phyloP scores from a whole-genome alignment of 2,888 invertebrate genomes.

The Drosophila mayaguana region DNA sequence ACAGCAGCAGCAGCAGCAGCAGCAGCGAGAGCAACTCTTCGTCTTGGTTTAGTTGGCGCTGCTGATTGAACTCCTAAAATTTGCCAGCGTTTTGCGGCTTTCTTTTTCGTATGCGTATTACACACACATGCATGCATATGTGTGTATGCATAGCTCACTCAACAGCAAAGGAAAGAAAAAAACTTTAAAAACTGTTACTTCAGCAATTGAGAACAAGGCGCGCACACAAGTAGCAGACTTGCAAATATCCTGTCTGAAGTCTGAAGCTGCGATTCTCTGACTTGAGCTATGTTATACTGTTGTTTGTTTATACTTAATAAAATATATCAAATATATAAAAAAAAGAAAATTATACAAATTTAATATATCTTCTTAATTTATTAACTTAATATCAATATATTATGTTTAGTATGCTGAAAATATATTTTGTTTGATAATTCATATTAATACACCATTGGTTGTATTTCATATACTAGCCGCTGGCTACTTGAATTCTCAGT shows the following conservation, averaged over 20 bases:
- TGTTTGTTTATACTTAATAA: too few species aligned
- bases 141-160: slow-evolving; percentile 3
- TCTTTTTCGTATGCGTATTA: slow-evolving; percentile 42
- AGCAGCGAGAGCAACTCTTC: slow-evolving; percentile 6
- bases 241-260: slow-evolving; percentile 29
- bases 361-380: too few species aligned
- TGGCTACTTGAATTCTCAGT: not conserved
- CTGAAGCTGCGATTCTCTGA: not conserved
- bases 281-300: too few species aligned
- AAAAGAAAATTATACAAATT: too few species aligned
- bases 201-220: slow-evolving; percentile 9
- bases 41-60: slow-evolving; percentile 31
- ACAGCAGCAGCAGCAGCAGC: slow-evolving; percentile 43
- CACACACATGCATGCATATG: not conserved
- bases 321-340: too few species aligned
- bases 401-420: too few species aligned
- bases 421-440: too few species aligned
- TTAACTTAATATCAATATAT: too few species aligned
- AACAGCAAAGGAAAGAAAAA: not conserved
- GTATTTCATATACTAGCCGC: too few species aligned
- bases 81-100: slow-evolving; percentile 52
- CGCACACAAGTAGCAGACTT: not conserved
- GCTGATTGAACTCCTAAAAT: slow-evolving; percentile 52
- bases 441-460: too few species aligned
- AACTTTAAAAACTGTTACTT: slow-evolving; percentile 45